These are phyloP conservation scores for Crypturellus tataupa DNA, from an alignment of 2,797 vertebrate species.

Conservation along the genomic window DNA sequence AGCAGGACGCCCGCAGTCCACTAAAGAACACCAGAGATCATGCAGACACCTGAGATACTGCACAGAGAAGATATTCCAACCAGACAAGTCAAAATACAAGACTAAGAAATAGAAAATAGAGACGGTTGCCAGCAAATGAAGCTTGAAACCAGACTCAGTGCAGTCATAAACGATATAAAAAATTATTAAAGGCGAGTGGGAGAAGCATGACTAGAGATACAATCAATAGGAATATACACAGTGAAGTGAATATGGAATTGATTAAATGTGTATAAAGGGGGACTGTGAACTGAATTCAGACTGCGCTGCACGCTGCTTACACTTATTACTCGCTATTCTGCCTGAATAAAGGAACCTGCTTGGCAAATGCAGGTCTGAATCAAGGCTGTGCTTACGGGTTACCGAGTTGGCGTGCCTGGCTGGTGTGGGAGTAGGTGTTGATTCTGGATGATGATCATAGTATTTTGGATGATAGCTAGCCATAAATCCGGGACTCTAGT, in stretches of 20 bases:
- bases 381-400: accelerated
- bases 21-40: background rate
- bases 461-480: background rate
- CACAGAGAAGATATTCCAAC: background rate
- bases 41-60: background rate
- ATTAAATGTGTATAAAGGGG: background rate
- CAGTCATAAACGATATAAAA: background rate
- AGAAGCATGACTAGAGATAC: background rate
- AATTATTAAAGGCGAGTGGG: background rate
- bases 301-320: background rate
- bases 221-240: background rate
- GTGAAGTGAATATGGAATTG: background rate
- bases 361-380: background rate
- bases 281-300: background rate
- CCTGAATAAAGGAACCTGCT: background rate
- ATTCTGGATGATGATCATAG: too few species aligned
- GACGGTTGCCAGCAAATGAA: background rate
- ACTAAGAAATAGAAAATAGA: background rate
- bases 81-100: background rate
- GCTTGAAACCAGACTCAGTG: background rate
- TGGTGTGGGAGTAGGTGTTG: too few species aligned
- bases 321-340: background rate
- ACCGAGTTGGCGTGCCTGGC: background rate
- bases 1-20: background rate
- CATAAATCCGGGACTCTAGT: background rate